Evolutionary conservation across 2,888 invertebrate genomes (phyloP), one percentile per base, ranked within the genome.

Genomic region (Caenorhabditis virilis): DNA sequence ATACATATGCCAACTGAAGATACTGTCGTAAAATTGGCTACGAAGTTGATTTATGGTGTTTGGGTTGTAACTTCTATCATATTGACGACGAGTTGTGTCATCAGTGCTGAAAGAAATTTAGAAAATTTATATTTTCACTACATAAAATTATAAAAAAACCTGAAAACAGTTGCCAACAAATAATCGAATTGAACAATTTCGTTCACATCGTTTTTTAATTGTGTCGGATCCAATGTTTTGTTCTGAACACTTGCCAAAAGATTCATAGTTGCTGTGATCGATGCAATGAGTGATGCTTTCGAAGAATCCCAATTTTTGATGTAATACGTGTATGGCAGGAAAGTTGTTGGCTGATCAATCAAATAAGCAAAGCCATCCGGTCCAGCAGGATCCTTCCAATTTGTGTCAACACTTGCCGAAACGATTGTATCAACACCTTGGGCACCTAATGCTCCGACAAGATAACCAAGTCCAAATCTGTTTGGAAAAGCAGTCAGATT

Each of bases 351-450:
- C 53, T 80, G 79, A 54, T 80, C 79, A 27, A 80, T 46, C 26
- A 67, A 69, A 33, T 78, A 63, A 3, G 73, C 58, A 48, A 69
- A 79, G 22, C 77, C 76, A 18, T 71, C 43, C 4, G 57, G 33
- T 38, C 71, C 69, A 36, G 72, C 56, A 5, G 79, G 78, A 47
- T 78, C 71, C 42, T 71, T 68, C 79, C 79, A 79, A 55, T 80
- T 78, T 1, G 80, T 78, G 42, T 78, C 77, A 18, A 77, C 67
- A 38, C 43, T 30, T 0, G 62, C 43, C 2, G 69, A 61, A n/a
- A 73, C 51, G 2, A 73, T 47, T 1, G 71, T 68, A 30, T 50
- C 47, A 13, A 68, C 50, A 16, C 75, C 74, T 11, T 36, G 35
- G 18, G 70, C 75, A 1, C 61, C 18, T 0, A 68, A 48, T 2